Base-by-base conservation (phyloP, 2,113 vertebrate species). In the Rhabdomys dilectus region DNA sequence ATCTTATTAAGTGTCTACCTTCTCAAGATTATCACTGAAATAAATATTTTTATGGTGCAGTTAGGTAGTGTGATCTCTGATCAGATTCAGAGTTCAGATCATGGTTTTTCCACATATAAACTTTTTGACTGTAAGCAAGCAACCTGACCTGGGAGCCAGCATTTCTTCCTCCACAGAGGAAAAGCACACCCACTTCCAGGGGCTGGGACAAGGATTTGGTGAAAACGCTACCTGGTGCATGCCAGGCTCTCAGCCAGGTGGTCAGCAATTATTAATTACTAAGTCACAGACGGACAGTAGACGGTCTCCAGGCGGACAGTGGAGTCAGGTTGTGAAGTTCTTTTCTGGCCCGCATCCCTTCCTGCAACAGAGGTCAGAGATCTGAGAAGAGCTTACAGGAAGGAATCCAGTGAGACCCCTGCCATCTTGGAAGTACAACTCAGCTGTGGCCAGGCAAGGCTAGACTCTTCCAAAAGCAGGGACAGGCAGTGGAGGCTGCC, bases 21-120 rank as follows among this genome's bases (percentile, higher is more conserved):
- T 81, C 84, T 92, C 75, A 62, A 34, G 45, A 78, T 91, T 68
- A 68, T 62, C 75, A 72, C 45, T 91, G 76, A 73, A 70, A 85
- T 56, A 81, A 88, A 26, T 64, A 78, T 82, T 62, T 78, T 42
- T 6, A 2, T 45, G 45, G n/a, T 22, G 3, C 8, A 45, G 31
- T 78, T 51, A 51, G 21, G 17, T 51, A 56, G 1, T 7, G 9
- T 29, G 15, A 91, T n/a, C 87, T 91, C 62, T 86, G 66, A 94
- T 93, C 45, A 89, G 26, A 76, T 85, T 58, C 84, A 34, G 36
- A 68, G 1, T 85, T 91, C 36, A 56, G 4, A n/a, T 66, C 42
- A 42, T 72, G 42, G 24, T 72, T 76, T 16, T n/a, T 26, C 45
- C 68, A 29, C n/a, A 0, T 58, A 24, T 19, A 75, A 85, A 64